phyloP scores from a whole-genome alignment of 2,113 vertebrate genomes.

The Scomber scombrus region DNA sequence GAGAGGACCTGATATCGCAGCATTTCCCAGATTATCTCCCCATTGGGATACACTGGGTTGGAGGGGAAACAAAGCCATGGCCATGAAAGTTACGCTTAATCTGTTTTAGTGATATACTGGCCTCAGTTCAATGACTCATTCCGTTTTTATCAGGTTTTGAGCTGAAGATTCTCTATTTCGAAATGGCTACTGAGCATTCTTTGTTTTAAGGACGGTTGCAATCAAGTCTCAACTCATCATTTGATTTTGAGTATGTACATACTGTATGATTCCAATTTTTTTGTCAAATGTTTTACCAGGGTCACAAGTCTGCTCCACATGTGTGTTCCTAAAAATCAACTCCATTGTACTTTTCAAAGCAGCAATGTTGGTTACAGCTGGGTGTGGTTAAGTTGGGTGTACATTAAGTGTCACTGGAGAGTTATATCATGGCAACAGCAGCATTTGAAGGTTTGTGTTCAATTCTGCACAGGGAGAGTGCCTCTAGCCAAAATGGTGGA shows the following conservation, averaged over 20 bases:
- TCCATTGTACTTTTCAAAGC: constrained; percentile 19
- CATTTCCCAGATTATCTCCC: constrained; percentile 81
- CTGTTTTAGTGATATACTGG: constrained; percentile 70
- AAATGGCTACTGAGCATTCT: constrained; percentile 44
- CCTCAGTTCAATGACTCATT: constrained; percentile 65
- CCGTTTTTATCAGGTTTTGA: constrained; percentile 61
- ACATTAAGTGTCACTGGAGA: constrained; percentile 22
- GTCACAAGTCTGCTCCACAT: background rate
- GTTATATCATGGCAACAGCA: constrained; percentile 30
- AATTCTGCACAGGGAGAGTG: constrained; percentile 12
- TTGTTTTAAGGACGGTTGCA: constrained; percentile 6
- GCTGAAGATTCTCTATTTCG: constrained; percentile 32
- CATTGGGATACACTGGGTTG: constrained; percentile 73
- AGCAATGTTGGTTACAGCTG: background rate
- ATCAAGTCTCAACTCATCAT: background rate
- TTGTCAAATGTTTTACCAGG: background rate
- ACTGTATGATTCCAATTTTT: background rate
- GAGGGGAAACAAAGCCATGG: constrained; percentile 74
- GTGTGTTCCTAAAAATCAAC: constrained; percentile 16
- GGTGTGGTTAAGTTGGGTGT: constrained; percentile 21
- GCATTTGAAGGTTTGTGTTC: constrained; percentile 11
- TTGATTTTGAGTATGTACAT: background rate
- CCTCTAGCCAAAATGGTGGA: constrained; percentile 37
- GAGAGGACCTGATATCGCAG: constrained; percentile 79
- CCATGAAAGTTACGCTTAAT: constrained; percentile 77